Evolutionary conservation across 2,888 invertebrate species (phyloP), one percentile per base, ranked within the genome.

Genomic region (Calephelis perditalis): DNA sequence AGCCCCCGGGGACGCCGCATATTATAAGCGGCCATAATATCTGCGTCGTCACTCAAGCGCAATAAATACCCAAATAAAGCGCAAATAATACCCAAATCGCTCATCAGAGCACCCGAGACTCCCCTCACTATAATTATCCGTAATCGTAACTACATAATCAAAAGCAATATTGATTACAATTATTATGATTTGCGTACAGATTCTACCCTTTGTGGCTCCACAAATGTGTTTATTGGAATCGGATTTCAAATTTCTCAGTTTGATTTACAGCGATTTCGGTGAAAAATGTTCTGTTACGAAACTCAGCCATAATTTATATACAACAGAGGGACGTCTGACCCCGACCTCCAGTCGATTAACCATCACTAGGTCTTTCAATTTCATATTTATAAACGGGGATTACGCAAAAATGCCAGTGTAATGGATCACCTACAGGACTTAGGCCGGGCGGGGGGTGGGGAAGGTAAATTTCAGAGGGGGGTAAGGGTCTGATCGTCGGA

Each of bases 51-150:
- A 91, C 86, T 86, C 84, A 76, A 86, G 90, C 88, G 91, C 88
- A 91, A 91, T 91, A 92, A 92, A 92, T 91, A 91, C 91, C 91
- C 84, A 91, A 92, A 92, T 92, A 92, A 92, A 92, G 92, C 92
- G 92, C 92, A 92, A 92, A 92, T 92, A 92, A 92, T 92, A 91
- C 92, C 92, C 91, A 92, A 92, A 92, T 92, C 91, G 91, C 86
- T 87, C 87, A 87, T 88, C 87, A 88, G 81, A 72, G 76, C 74
- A 73, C 77, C 78, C 75, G 74, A 73, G 75, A 79, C 79, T 76
- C 79, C 85, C 83, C 52, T 78, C 77, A 79, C 85, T 86, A 86
- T 87, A 89, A 90, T 89, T 87, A 89, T 86, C 83, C 70, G 72
- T 75, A 76, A 76, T 77, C 74, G 76, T 68, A 70, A 71, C 40